A percentile compares a stretch with the other conserved stretches of the same genome.
phyloP scores from a whole-genome alignment of 2,888 invertebrate species.

The Aphrophora alni region DNA sequence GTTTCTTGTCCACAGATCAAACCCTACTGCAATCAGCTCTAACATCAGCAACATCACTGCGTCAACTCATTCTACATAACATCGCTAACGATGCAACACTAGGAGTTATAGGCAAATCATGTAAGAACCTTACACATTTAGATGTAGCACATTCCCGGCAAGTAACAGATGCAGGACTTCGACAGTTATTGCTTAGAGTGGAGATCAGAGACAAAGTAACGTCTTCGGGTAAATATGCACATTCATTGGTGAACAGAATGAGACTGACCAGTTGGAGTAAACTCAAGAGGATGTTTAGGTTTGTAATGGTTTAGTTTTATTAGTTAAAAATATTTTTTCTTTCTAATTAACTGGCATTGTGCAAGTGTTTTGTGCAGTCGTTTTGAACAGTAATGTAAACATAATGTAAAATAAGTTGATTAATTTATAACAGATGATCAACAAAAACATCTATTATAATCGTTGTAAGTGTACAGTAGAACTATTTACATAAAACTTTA shows the following conservation, averaged over 20 bases:
- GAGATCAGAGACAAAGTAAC: conserved; percentile 56
- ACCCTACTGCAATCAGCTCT: conserved; percentile 56
- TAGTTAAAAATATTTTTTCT: too few species aligned
- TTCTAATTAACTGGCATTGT: too few species aligned
- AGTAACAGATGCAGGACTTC: conserved; percentile 57
- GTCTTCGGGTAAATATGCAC: conserved; percentile 24
- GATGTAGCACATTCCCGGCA: conserved; percentile 59
- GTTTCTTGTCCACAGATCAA: conserved; percentile 53
- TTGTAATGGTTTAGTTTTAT: neutral
- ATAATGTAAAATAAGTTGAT: too few species aligned
- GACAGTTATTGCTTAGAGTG: conserved; percentile 56
- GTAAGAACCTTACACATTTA: conserved; percentile 56
- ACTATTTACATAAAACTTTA: too few species aligned
- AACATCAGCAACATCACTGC: conserved; percentile 55
- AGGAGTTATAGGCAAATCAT: conserved; percentile 57
- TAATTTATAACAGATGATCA: too few species aligned
- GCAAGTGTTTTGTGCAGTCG: too few species aligned
- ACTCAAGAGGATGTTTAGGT: conserved; percentile 41
- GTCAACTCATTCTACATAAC: conserved; percentile 57
- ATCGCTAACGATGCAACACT: conserved; percentile 58
- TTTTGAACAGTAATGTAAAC: too few species aligned
- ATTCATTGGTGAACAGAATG: conserved; percentile 9
- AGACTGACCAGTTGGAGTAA: conserved; percentile 40
- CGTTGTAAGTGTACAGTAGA: too few species aligned
- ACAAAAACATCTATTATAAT: too few species aligned